phyloP scores from a whole-genome alignment of 2,113 vertebrate genomes.

The Turnix velox region DNA sequence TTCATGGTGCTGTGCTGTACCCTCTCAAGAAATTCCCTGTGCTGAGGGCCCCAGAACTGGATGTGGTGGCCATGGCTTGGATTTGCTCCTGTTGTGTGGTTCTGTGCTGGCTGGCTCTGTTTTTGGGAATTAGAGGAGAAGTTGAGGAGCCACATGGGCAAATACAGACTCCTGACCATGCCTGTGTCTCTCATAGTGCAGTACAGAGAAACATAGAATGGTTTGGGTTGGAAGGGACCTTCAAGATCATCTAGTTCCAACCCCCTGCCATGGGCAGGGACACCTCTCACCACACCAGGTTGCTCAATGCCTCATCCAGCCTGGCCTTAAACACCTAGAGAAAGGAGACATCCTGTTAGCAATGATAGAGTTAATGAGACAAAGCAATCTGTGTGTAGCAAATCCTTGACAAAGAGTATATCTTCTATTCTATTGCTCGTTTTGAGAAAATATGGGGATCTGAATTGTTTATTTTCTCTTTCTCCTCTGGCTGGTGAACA shows the following conservation, averaged over 20 bases:
- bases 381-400: background rate
- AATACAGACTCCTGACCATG: background rate
- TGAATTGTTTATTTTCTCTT: background rate
- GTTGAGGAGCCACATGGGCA: fast-evolving
- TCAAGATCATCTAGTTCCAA: too few relatives aligned
- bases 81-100: fast-evolving
- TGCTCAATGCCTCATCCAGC: too few relatives aligned
- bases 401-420: background rate
- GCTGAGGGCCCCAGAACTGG: too few relatives aligned
- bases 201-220: too few relatives aligned
- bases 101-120: background rate
- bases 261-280: too few relatives aligned
- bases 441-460: background rate
- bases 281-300: too few relatives aligned
- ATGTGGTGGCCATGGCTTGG: background rate
- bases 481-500: slow-evolving; percentile 16
- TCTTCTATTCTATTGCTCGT: background rate
- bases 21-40: too few relatives aligned
- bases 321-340: too few relatives aligned
- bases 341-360: too few relatives aligned
- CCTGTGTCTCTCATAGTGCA: background rate
- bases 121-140: background rate
- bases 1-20: too few relatives aligned
- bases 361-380: background rate
- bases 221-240: too few relatives aligned